Conservation (phyloP, 2,888 invertebrate species). For the Nephrotoma flavescens region DNA sequence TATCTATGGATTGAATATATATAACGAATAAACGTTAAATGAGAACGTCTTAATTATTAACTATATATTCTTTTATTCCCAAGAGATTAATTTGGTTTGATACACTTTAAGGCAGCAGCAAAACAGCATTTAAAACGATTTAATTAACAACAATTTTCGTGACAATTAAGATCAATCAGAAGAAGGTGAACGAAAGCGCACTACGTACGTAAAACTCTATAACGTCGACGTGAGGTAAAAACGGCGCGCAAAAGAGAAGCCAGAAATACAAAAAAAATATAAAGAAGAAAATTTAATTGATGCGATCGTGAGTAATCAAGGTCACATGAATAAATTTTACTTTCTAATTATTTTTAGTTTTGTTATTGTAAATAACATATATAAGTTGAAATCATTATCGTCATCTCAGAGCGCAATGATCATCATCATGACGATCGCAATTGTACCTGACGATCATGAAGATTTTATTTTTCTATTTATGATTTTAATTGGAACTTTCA, state of each 20-base stretch:
- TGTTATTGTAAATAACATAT: neutral
- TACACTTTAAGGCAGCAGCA: neutral
- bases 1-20: neutral
- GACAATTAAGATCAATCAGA: neutral
- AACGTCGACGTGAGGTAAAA: neutral
- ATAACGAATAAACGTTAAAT: neutral
- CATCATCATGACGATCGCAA: neutral
- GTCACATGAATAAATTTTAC: neutral
- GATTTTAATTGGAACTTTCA: neutral
- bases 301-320: neutral
- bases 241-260: neutral
- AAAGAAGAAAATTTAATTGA: neutral
- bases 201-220: neutral
- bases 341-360: neutral
- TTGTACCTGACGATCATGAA: neutral
- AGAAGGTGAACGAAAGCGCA: neutral
- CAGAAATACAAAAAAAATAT: neutral
- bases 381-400: neutral
- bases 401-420: neutral
- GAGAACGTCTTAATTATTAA: neutral
- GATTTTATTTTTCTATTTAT: neutral
- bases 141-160: neutral
- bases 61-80: neutral
- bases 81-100: neutral
- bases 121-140: neutral